Evolutionary conservation across 1,140 invertebrate genomes (phyloP).

Genomic region (Sminthurides bifidus): DNA sequence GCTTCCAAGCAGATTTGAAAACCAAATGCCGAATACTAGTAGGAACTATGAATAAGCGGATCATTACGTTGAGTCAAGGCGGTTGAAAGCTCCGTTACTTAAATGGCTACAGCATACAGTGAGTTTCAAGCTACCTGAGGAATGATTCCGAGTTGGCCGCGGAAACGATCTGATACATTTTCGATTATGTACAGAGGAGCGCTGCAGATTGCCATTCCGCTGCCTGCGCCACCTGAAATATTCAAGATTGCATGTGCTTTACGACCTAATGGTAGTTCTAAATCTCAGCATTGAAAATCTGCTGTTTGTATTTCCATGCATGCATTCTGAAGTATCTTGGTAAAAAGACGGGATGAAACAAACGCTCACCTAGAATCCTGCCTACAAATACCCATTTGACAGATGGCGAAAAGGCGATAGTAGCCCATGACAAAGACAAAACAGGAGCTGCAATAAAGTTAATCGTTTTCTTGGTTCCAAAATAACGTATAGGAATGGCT

Average conservation of each 20-base stretch:
- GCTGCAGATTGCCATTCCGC: conserved; percentile 9
- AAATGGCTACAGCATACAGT: neutral
- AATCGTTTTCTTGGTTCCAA: conserved; percentile 16
- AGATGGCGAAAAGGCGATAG: conserved; percentile 16
- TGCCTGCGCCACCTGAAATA: conserved; percentile 21
- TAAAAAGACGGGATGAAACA: too few relatives aligned
- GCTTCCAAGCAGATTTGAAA: conserved; percentile 15
- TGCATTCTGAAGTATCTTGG: too few relatives aligned
- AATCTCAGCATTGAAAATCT: too few relatives aligned
- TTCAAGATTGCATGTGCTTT: too few relatives aligned
- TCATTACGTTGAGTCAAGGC: neutral
- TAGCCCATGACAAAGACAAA: conserved; percentile 15
- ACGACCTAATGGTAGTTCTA: too few relatives aligned
- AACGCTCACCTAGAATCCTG: conserved; percentile 24
- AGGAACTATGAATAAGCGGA: conserved; percentile 12
- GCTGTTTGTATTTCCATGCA: too few relatives aligned
- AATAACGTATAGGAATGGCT: conserved; percentile 7
- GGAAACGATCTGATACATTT: neutral
- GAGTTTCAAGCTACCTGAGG: conserved; percentile 16
- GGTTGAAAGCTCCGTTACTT: neutral
- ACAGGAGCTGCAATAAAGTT: conserved; percentile 9
- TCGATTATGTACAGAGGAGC: conserved; percentile 24
- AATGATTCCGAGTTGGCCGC: conserved; percentile 19
- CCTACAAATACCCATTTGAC: conserved; percentile 8
- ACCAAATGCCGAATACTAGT: conserved; percentile 22